phyloP scores from a whole-genome alignment of 53 echinoderm and acorn worm genomes.

The Actinopyga echinites region DNA sequence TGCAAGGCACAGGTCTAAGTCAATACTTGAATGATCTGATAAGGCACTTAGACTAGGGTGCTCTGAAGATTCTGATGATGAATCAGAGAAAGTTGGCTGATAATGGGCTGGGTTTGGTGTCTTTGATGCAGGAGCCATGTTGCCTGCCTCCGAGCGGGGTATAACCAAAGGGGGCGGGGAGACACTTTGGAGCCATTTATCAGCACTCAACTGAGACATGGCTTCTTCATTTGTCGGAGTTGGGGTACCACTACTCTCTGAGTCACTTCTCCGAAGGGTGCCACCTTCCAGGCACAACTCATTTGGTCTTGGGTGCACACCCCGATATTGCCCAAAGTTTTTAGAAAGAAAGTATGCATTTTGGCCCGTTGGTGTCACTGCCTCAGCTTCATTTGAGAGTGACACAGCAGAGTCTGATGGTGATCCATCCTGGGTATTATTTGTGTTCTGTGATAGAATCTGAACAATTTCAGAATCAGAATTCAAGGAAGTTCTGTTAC shows the following conservation, averaged over 20 bases:
- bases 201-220: constrained; percentile 79
- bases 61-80: constrained; percentile 84
- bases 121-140: constrained; percentile 58
- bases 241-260: constrained; percentile 68
- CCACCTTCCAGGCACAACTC: neutral
- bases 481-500: constrained; percentile 91
- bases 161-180: constrained; percentile 40
- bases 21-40: constrained; percentile 84
- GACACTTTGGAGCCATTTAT: constrained; percentile 86
- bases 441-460: constrained; percentile 25
- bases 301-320: neutral
- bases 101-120: constrained; percentile 51
- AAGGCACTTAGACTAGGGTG: constrained; percentile 69
- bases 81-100: constrained; percentile 75
- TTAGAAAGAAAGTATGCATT: constrained; percentile 21
- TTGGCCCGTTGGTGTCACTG: constrained; percentile 46
- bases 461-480: constrained; percentile 71
- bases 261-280: neutral
- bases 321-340: constrained; percentile 34
- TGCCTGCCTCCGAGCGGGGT: constrained; percentile 62
- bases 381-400: constrained; percentile 75
- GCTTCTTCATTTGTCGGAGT: constrained; percentile 77
- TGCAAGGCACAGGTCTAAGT: constrained; percentile 87
- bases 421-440: constrained; percentile 54
- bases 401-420: constrained; percentile 99